Conservation (phyloP, 2,888 invertebrate species). For the Scaptomyza polygonia region DNA sequence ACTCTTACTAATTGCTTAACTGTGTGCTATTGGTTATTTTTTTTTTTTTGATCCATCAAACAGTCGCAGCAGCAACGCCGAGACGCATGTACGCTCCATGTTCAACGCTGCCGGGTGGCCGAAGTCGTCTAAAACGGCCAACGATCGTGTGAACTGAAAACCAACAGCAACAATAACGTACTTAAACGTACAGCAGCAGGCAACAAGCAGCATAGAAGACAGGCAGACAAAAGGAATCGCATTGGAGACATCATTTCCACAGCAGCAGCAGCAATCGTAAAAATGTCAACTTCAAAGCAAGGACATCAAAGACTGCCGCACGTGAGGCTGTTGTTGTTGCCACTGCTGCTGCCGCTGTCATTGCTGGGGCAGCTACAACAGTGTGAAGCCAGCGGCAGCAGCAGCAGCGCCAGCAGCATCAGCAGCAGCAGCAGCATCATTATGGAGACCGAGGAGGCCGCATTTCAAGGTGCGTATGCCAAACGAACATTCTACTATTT, state of each 20-base stretch:
- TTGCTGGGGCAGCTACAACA: conserved; percentile 36
- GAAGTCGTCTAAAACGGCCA: conserved; percentile 61
- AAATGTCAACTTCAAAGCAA: conserved; percentile 65
- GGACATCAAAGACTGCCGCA: conserved; percentile 61
- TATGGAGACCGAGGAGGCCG: conserved; percentile 85
- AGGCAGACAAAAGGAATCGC: conserved; percentile 1
- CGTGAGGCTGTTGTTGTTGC: conserved; percentile 76
- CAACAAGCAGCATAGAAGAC: conserved; percentile 1
- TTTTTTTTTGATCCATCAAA: conserved; percentile 39
- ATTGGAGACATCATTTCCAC: conserved; percentile 5
- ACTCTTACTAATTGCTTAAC: conserved; percentile 56
- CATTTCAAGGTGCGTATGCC: conserved; percentile 86
- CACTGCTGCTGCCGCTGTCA: conserved; percentile 68
- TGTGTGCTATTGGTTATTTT: conserved; percentile 12
- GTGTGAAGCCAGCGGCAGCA: conserved; percentile 56
- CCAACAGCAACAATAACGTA: not conserved
- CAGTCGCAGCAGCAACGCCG: conserved; percentile 69
- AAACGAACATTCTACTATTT: not conserved
- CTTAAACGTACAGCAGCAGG: not conserved
- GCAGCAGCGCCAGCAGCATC: conserved; percentile 41
- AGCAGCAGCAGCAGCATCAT: conserved; percentile 74
- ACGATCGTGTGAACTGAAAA: conserved; percentile 52
- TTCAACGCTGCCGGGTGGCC: conserved; percentile 67
- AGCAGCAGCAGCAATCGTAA: conserved; percentile 17
- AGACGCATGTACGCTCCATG: conserved; percentile 73